Evolutionary conservation across 1,140 invertebrate species (phyloP).

Genomic region (Drosophila lacteicornis): DNA sequence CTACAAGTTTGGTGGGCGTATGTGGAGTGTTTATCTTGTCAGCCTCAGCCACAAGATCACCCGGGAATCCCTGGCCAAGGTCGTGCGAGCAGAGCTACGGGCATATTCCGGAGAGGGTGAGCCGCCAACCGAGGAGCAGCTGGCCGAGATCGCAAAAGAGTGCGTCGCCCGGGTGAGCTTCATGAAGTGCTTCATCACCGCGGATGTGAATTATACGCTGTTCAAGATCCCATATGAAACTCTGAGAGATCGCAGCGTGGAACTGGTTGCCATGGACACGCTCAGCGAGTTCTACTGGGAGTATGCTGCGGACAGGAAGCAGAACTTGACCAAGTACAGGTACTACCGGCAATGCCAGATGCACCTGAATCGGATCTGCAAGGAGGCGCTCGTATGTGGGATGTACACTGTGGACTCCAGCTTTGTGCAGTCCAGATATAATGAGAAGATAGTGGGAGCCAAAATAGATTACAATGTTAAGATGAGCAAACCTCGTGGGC

Average conservation of each 20-base stretch:
- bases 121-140: not conserved
- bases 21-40: slow-evolving; percentile 8
- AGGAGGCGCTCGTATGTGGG: not conserved
- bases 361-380: not conserved
- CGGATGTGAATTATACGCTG: slow-evolving; percentile 2
- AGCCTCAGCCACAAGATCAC: slow-evolving; percentile 32
- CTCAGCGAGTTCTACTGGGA: slow-evolving; percentile 32
- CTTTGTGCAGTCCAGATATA: not conserved
- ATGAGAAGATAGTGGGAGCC: not conserved
- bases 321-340: slow-evolving; percentile 11
- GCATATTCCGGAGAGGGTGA: not conserved
- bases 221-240: not conserved
- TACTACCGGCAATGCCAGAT: slow-evolving; percentile 13
- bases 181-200: slow-evolving; percentile 7
- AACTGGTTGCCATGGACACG: slow-evolving; percentile 25
- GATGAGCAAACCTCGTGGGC: not conserved
- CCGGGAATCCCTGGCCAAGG: slow-evolving; percentile 13
- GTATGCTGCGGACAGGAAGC: not conserved
- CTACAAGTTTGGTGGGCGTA: slow-evolving; percentile 1
- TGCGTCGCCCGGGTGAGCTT: slow-evolving; percentile 10
- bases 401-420: slow-evolving; percentile 32
- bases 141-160: slow-evolving; percentile 1
- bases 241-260: not conserved
- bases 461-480: slow-evolving; percentile 2
- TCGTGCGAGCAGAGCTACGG: slow-evolving; percentile 3